Base-by-base conservation (phyloP, 2,888 invertebrate genomes). In the Diarsia rubi region DNA sequence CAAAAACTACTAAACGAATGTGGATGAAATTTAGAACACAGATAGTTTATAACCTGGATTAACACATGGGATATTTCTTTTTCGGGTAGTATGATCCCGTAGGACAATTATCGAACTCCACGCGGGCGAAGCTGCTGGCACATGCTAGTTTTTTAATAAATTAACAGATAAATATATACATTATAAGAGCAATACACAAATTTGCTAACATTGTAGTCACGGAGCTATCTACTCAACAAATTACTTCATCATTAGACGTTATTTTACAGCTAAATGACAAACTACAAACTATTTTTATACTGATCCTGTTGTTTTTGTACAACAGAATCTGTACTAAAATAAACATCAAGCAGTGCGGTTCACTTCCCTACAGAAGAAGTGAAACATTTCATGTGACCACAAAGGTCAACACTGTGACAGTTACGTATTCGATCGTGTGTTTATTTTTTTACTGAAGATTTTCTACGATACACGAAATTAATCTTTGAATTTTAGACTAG, bases 371-470 rank as follows among this genome's bases (percentile, higher is more conserved):
- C 79, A 83, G 66, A 75, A 54, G 52, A 57, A 57, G 60, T 72
- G 74, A 69, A 37, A 81, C 69, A 76, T 81, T 78, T 73, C 65
- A 70, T 72, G 81, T 80, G 82, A 87, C 81, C 85, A 52, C 76
- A 52, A 45, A 76, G 79, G 79, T 76, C 75, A 78, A 0, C 60
- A 3, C 3, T 69, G 37, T 70, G 44, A 27, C 78, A 71, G 60
- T 45, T 45, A 71, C 27, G 60, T 71, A 52, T 76, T 76, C 19
- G 49, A 45, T 78, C 45, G 14, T 16, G 0, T 4, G 3, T 49
- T 78, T 52, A 49, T 19, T 45, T 69, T 42, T 42, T 31, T 27
- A 11, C 16, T 31, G 4, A 31, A 64, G n/a, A 5, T 31, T n/a
- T 42, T 47, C 12, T 27, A 14, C 11, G 6, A 27, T 37, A 19